Conservation (phyloP, 2,797 vertebrate genomes). For the Sebastes aleutianus region DNA sequence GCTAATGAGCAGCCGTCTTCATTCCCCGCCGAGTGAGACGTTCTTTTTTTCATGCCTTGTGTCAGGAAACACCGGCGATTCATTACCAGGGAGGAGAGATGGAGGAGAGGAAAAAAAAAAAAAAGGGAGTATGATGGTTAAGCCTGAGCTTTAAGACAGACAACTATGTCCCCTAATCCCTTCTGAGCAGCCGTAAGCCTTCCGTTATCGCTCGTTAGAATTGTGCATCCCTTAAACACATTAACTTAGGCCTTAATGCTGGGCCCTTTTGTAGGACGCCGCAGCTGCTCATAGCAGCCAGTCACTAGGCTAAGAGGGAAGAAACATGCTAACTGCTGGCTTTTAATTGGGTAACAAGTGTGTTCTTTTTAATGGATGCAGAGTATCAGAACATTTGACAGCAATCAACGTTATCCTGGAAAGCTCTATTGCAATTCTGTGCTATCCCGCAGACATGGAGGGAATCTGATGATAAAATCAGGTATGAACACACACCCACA, state of each 20-base stretch:
- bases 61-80: conserved; percentile 75
- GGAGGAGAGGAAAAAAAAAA: conserved; percentile 35
- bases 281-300: conserved; percentile 57
- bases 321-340: conserved; percentile 71
- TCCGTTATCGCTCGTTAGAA: conserved; percentile 83
- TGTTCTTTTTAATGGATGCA: conserved; percentile 41
- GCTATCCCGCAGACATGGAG: conserved; percentile 2
- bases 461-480: conserved; percentile 16
- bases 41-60: conserved; percentile 65
- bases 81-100: conserved; percentile 66
- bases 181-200: conserved; percentile 83
- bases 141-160: conserved; percentile 81
- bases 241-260: conserved; percentile 77
- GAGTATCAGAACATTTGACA: conserved; percentile 50
- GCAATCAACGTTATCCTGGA: conserved; percentile 40
- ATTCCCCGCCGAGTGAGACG: conserved; percentile 63
- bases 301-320: conserved; percentile 52
- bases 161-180: conserved; percentile 81
- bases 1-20: conserved; percentile 76
- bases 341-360: conserved; percentile 67
- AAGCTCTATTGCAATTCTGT: conserved; percentile 16
- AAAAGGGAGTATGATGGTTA: conserved; percentile 72
- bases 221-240: conserved; percentile 85
- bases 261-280: conserved; percentile 66
- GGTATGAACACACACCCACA: conserved; percentile 6